Evolutionary conservation across 2,113 vertebrate genomes (phyloP), one percentile per base, ranked within the genome.

Genomic region (Gopherus evgoodei): DNA sequence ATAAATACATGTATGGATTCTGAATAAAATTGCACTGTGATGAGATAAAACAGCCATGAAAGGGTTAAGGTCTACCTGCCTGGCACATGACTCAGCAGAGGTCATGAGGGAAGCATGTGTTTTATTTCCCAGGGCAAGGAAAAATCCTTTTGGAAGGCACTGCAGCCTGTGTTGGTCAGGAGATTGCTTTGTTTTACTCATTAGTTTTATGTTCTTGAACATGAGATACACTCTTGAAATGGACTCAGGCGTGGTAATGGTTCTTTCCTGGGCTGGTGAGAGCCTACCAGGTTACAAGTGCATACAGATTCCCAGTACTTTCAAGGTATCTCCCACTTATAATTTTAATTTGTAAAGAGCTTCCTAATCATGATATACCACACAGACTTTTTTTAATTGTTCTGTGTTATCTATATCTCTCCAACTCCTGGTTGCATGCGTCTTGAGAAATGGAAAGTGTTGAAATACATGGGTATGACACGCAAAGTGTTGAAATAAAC

Each of bases 401-500:
- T 83, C 85, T 96, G 84, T 84, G 44, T 81, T 42, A 94, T 81
- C 90, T 96, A 94, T 91, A 87, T 93, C 90, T 96, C 95, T 97
- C 88, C 91, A 94, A 50, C 88, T 97, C 91, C 81, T 93, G 93
- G 92, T 97, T 97, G 94, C 82, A 86, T 94, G 95, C 97, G 93
- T 88, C 96, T 97, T 96, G 94, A 98, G 91, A 96, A 97, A 96
- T 24, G 90, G 88, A 89, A 97, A 97, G 97, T 98, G 98, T 98
- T 97, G 97, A 98, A 98, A 98, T 98, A 98, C 98, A 98, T 96
- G 97, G 96, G 96, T 97, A 97, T 98, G 98, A 98, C 97, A 98
- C 96, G 95, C 96, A 91, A 14, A 95, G 95, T 97, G 97, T 98
- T 98, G 97, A 98, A 98, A 98, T 98, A 98, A 98, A 98, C 88